phyloP scores from a whole-genome alignment of 2,797 vertebrate genomes.

The Onychomys arenicola region DNA sequence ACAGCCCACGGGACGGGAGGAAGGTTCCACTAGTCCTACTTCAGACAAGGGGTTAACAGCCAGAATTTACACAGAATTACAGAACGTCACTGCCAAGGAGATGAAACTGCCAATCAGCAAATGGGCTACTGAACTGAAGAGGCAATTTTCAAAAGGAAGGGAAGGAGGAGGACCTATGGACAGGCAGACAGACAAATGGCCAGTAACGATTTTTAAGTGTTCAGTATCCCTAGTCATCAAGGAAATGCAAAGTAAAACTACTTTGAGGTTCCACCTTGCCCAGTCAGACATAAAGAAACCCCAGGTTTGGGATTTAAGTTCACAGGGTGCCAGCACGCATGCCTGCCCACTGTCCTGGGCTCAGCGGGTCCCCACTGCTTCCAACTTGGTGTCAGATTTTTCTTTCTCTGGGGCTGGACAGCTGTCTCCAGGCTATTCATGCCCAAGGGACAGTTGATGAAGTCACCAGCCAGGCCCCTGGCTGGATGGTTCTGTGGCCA shows the following conservation, averaged over 20 bases:
- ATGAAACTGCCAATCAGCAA: too few species aligned
- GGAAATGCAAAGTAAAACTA: not conserved
- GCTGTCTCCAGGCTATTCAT: not conserved
- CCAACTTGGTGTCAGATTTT: not conserved
- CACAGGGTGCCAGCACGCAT: accelerated
- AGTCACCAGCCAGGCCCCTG: not conserved
- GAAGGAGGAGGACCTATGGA: not conserved
- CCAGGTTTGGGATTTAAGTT: not conserved
- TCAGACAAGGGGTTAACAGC: too few species aligned
- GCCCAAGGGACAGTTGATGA: not conserved
- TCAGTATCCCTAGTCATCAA: not conserved
- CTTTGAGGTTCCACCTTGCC: not conserved
- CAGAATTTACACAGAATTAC: not conserved
- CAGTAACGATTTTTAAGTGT: not conserved
- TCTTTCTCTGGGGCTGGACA: not conserved
- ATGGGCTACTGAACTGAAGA: not conserved
- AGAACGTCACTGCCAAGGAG: not conserved
- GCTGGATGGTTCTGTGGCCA: not conserved
- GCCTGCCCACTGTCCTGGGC: not conserved
- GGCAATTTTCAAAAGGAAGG: not conserved
- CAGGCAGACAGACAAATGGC: not conserved
- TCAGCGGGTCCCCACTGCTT: not conserved
- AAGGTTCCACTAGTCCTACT: too few species aligned
- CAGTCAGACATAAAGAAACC: not conserved
- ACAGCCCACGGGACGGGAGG: not conserved